Evolutionary conservation across 2,797 vertebrate species (phyloP), one percentile per base, ranked within the genome.

Genomic region (Emydoidea blandingii): DNA sequence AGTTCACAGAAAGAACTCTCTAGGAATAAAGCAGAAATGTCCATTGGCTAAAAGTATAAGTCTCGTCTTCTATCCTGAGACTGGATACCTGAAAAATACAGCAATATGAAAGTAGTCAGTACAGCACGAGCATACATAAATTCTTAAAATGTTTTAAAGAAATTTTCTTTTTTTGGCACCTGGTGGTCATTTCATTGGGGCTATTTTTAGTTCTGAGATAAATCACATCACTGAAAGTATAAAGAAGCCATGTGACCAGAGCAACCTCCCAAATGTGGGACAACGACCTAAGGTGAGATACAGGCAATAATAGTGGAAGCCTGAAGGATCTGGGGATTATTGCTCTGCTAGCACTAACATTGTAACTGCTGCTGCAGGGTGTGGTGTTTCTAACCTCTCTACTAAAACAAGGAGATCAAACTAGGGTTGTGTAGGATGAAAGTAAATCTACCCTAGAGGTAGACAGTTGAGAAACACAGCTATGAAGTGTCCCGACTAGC

Each of bases 41-140:
- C 56, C 86, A 21, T 41, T 91, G 92, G 96, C 82, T 97, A 97
- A 88, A 97, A 99, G 97, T 99, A 99, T 90, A 99, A 87, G 95
- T 99, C 98, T 96, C 86, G 98, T 97, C 98, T 99, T 97, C 92
- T 96, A 85, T 99, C 98, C 52, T 97, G 96, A 95, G 89, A 94
- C 23, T 94, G 97, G 90, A 96, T 98, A 86, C 98, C 99, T 99
- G 97, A 93, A 98, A 98, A 96, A 97, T 47, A 98, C 37, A 90
- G 85, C 54, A 93, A 81, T 15, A 92, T 72, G 56, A 79, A 74
- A 68, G 72, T 31, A 21, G 74, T 96, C 90, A 93, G 47, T 76
- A 49, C 54, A 90, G 44, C 79, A 53, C 0, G 5, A 54, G 16
- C 29, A 79, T 44, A 31, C 2, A 49, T 47, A 85, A 91, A n/a